phyloP scores from a whole-genome alignment of 2,888 invertebrate species.

The Phortica magna region DNA sequence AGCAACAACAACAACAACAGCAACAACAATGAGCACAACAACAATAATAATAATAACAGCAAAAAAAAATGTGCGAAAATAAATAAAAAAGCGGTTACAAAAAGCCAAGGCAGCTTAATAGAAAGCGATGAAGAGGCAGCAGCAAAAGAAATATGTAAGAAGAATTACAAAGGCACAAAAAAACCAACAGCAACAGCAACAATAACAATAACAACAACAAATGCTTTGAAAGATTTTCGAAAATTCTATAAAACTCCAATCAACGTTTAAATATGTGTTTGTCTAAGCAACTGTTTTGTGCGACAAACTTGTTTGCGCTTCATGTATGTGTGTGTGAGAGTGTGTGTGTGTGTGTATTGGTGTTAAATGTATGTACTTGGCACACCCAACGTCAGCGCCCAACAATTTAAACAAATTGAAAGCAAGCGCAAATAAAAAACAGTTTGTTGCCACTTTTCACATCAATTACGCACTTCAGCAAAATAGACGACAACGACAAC shows the following conservation, averaged over 20 bases:
- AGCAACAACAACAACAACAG: constrained; percentile 1
- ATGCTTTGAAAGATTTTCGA: constrained; percentile 29
- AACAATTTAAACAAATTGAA: constrained; percentile 72
- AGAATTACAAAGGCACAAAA: constrained; percentile 8
- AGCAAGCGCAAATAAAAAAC: constrained; percentile 72
- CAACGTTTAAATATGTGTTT: constrained; percentile 59
- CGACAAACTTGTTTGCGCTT: constrained; percentile 11
- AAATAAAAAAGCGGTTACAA: constrained; percentile 14
- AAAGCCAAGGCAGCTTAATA: neutral
- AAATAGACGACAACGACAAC: constrained; percentile 62
- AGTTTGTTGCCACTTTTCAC: constrained; percentile 72
- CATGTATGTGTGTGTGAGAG: constrained; percentile 27
- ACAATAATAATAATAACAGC: constrained; percentile 8
- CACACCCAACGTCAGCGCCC: constrained; percentile 63
- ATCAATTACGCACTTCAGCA: constrained; percentile 71
- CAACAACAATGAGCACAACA: neutral
- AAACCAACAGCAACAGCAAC: neutral
- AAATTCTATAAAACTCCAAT: constrained; percentile 71
- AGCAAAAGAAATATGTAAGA: constrained; percentile 17
- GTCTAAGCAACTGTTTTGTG: neutral
- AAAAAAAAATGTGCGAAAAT: neutral
- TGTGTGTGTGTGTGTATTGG: constrained; percentile 30
- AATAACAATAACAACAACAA: neutral
- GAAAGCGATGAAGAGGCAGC: neutral
- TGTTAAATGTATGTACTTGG: constrained; percentile 49